Evolutionary conservation across 2,797 vertebrate species (phyloP).

Genomic region (Buceros bicornis): DNA sequence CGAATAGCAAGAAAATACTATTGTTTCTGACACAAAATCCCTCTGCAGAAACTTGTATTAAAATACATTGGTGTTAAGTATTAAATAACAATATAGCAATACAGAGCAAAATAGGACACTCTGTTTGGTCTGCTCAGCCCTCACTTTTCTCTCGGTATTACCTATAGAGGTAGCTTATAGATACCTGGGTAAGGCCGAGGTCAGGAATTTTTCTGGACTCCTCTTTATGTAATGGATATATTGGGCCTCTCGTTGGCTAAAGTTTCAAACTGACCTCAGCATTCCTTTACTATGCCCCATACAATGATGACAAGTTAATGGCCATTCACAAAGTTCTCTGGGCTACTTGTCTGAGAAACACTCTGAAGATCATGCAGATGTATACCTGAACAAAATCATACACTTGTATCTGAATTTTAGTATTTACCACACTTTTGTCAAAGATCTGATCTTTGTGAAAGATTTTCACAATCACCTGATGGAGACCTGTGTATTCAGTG

Average conservation of each 20-base stretch:
- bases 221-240: not conserved
- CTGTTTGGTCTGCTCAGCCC: not conserved
- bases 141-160: not conserved
- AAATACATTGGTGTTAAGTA: not conserved
- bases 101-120: not conserved
- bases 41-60: not conserved
- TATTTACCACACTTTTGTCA: not conserved
- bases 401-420: not conserved
- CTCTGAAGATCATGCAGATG: not conserved
- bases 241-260: not conserved
- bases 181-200: too few species aligned
- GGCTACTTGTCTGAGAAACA: not conserved
- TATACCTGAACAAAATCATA: not conserved
- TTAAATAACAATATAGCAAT: not conserved
- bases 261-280: not conserved
- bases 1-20: not conserved
- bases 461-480: not conserved
- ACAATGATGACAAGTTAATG: not conserved
- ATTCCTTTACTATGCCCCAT: fast-evolving
- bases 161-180: not conserved
- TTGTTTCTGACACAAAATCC: not conserved
- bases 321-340: not conserved
- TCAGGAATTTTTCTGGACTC: not conserved
- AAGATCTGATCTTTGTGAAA: not conserved
- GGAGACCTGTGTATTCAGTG: not conserved